A percentile compares a stretch with the other conserved stretches of the same genome.
phyloP scores from a whole-genome alignment of 2,888 invertebrate genomes.

The Acleris literana region DNA sequence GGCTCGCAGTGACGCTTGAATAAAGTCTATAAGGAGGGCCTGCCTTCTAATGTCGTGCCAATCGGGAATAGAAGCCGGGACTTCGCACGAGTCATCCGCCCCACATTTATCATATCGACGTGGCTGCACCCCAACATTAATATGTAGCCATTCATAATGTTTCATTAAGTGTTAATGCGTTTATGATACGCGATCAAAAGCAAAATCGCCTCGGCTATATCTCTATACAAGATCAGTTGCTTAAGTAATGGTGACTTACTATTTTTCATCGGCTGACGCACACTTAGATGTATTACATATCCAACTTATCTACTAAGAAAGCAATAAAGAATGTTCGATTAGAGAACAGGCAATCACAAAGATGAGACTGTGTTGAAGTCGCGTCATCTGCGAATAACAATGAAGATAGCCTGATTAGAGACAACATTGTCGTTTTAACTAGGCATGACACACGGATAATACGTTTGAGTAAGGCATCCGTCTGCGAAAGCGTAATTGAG shows the following conservation, averaged over 20 bases:
- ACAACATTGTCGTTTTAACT: conserved; percentile 2
- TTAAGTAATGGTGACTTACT: conserved; percentile 36
- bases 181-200: conserved; percentile 57
- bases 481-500: conserved; percentile 12
- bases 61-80: conserved; percentile 67
- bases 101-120: conserved; percentile 76
- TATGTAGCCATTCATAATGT: conserved; percentile 78
- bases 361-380: not conserved
- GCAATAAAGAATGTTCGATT: conserved; percentile 10
- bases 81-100: conserved; percentile 70
- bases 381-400: not conserved
- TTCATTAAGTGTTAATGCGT: conserved; percentile 79
- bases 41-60: conserved; percentile 59
- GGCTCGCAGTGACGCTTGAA: conserved; percentile 33
- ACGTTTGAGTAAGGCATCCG: conserved; percentile 9
- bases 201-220: conserved; percentile 38
- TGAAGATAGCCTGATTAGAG: not conserved
- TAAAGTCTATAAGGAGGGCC: conserved; percentile 37
- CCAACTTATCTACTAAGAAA: conserved; percentile 17
- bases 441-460: conserved; percentile 5
- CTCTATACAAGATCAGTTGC: conserved; percentile 36
- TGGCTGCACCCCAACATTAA: conserved; percentile 74
- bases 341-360: not conserved
- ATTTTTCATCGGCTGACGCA: conserved; percentile 26
- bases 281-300: not conserved